Percentiles rank a stretch among this genome's conserved stretches.
Conservation (phyloP, 1,140 invertebrate genomes). For the Heterodera schachtii region DNA sequence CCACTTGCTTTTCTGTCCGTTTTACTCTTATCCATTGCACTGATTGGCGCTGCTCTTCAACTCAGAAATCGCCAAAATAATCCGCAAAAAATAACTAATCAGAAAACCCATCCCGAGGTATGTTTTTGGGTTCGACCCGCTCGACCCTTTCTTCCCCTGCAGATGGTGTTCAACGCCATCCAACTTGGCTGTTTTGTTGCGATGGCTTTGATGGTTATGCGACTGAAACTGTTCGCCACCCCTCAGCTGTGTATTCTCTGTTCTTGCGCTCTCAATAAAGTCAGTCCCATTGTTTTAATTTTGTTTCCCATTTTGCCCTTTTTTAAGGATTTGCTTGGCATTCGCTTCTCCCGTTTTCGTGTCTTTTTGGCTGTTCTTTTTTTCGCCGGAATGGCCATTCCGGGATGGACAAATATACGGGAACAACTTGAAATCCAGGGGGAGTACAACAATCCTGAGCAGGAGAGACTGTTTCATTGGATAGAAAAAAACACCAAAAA, state of each 20-base stretch:
- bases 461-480: constrained; percentile 79
- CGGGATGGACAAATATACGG: constrained; percentile 61
- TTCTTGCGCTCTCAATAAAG: constrained; percentile 71
- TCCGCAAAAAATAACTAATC: constrained; percentile 10
- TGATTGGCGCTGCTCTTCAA: constrained; percentile 35
- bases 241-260: constrained; percentile 78
- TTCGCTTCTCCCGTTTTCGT: constrained; percentile 8
- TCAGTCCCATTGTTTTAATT: constrained; percentile 51
- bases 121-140: constrained; percentile 9
- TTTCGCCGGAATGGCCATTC: constrained; percentile 56
- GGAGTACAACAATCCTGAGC: constrained; percentile 75
- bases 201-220: constrained; percentile 80
- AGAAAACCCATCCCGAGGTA: constrained; percentile 19
- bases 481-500: constrained; percentile 71
- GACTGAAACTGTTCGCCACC: constrained; percentile 80
- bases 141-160: constrained; percentile 3
- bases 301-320: not conserved
- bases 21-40: constrained; percentile 53
- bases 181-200: constrained; percentile 74
- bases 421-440: constrained; percentile 67
- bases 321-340: constrained; percentile 24
- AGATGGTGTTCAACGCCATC: constrained; percentile 75
- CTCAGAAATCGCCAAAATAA: not conserved
- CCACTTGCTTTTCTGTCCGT: constrained; percentile 70
- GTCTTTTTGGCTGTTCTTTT: constrained; percentile 37